These are phyloP conservation scores for Hololepta plana DNA, from an alignment of 2,888 invertebrate genomes.

Conservation along the genomic window DNA sequence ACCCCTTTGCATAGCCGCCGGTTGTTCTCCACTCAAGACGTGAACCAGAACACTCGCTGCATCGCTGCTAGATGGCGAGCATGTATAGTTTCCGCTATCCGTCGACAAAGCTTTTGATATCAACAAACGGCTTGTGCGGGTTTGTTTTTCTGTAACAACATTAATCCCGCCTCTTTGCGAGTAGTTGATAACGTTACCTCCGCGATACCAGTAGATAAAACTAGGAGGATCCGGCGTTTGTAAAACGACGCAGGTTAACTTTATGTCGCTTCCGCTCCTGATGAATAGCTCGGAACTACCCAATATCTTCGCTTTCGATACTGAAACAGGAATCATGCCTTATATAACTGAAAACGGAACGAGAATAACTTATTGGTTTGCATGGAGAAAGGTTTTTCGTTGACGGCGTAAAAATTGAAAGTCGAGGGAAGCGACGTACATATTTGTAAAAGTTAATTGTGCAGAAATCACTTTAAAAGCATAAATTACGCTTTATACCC, in stretches of 20 bases:
- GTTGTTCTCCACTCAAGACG: slow-evolving; percentile 33
- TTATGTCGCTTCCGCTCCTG: slow-evolving; percentile 80
- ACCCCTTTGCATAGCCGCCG: slow-evolving; percentile 29
- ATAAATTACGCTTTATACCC: too few relatives aligned
- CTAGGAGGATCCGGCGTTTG: slow-evolving; percentile 69
- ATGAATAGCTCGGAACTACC: slow-evolving; percentile 75
- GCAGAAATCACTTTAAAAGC: too few relatives aligned
- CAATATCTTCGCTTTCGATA: slow-evolving; percentile 76
- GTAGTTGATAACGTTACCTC: slow-evolving; percentile 65
- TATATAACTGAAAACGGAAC: too few relatives aligned
- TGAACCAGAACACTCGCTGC: slow-evolving; percentile 38
- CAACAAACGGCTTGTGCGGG: slow-evolving; percentile 65
- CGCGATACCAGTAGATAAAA: slow-evolving; percentile 71
- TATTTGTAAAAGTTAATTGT: too few relatives aligned
- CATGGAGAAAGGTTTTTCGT: too few relatives aligned
- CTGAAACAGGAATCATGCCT: slow-evolving; percentile 38
- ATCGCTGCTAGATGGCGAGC: slow-evolving; percentile 45
- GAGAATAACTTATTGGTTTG: too few relatives aligned
- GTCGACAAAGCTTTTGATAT: slow-evolving; percentile 66
- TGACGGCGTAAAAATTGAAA: too few relatives aligned
- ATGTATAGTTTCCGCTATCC: slow-evolving; percentile 81
- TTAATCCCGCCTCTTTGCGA: slow-evolving; percentile 71
- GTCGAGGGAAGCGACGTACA: too few relatives aligned
- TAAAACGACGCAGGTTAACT: slow-evolving; percentile 73
- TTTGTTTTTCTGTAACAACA: slow-evolving; percentile 70